Percentiles rank a stretch among this genome's conserved stretches.
phyloP scores from a whole-genome alignment of 2,888 invertebrate genomes.

The Incurvaria masculella region DNA sequence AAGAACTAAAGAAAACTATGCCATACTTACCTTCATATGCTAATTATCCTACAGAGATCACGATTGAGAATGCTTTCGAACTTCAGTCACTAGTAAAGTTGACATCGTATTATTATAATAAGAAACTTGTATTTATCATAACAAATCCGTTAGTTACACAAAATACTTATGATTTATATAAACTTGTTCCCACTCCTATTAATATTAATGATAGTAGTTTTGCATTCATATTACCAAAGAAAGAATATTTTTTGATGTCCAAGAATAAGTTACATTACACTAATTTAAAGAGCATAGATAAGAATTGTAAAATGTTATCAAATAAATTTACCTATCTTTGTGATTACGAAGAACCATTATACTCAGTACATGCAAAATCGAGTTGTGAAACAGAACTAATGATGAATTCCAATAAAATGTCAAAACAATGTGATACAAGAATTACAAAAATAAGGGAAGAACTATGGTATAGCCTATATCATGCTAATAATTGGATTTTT shows the following conservation, averaged over 20 bases:
- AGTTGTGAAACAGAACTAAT: constrained; percentile 17
- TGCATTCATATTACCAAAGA: constrained; percentile 15
- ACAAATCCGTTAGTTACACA: constrained; percentile 12
- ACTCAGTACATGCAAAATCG: constrained; percentile 14
- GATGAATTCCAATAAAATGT: constrained; percentile 11
- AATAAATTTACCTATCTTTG: constrained; percentile 11
- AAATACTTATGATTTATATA: constrained; percentile 13
- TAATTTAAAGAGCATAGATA: constrained; percentile 10
- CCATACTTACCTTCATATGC: constrained; percentile 13
- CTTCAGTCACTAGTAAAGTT: constrained; percentile 10
- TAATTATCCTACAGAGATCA: constrained; percentile 12
- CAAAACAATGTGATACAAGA: constrained; percentile 14
- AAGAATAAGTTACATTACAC: constrained; percentile 12
- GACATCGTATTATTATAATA: constrained; percentile 10
- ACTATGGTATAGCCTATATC: constrained; percentile 12
- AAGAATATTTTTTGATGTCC: constrained; percentile 14
- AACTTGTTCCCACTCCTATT: constrained; percentile 14
- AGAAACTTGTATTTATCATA: constrained; percentile 14
- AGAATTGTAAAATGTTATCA: constrained; percentile 11
- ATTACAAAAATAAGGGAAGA: constrained; percentile 10
- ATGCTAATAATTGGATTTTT: constrained; percentile 11
- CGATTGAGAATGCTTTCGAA: constrained; percentile 7
- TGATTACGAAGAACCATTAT: no score
- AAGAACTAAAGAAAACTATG: constrained; percentile 12
- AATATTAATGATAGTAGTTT: constrained; percentile 12